Evolutionary conservation across 2,888 invertebrate genomes (phyloP).

Genomic region (Ophioninae sp.): DNA sequence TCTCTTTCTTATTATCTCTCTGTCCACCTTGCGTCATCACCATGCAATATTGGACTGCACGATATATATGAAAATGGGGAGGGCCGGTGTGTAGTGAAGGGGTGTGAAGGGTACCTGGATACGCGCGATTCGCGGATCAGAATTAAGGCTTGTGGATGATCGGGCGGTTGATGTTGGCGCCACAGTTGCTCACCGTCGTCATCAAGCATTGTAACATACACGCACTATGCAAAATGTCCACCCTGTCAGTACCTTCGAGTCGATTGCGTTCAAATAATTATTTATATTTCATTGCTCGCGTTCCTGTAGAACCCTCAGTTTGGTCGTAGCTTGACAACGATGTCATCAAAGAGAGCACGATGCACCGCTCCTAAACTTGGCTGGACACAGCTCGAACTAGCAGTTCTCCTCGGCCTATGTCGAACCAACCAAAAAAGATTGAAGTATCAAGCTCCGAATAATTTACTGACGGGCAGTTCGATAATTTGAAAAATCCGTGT

Average conservation of each 20-base stretch:
- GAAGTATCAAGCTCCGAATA: too few relatives aligned
- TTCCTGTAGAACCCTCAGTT: constrained; percentile 45
- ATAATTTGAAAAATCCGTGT: too few relatives aligned
- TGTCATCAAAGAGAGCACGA: constrained; percentile 78
- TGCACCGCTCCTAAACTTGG: constrained; percentile 79
- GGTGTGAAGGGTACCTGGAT: too few relatives aligned
- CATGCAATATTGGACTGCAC: neutral
- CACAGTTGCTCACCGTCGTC: neutral
- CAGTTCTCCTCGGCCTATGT: constrained; percentile 74
- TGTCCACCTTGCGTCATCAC: too few relatives aligned
- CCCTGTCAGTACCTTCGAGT: constrained; percentile 7
- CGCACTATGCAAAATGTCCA: neutral
- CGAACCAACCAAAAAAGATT: neutral
- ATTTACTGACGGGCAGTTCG: too few relatives aligned
- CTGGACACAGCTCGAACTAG: constrained; percentile 77
- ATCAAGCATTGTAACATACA: constrained; percentile 3
- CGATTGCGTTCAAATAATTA: constrained; percentile 2
- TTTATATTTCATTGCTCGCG: neutral
- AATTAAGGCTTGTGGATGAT: neutral
- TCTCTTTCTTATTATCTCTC: too few relatives aligned
- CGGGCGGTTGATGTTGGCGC: neutral
- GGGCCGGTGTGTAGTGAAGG: too few relatives aligned
- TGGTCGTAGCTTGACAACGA: constrained; percentile 63
- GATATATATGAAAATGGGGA: too few relatives aligned
- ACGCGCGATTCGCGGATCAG: neutral